Evolutionary conservation across 2,113 vertebrate genomes (phyloP), one percentile per base, ranked within the genome.

Genomic region (Tichodroma muraria): DNA sequence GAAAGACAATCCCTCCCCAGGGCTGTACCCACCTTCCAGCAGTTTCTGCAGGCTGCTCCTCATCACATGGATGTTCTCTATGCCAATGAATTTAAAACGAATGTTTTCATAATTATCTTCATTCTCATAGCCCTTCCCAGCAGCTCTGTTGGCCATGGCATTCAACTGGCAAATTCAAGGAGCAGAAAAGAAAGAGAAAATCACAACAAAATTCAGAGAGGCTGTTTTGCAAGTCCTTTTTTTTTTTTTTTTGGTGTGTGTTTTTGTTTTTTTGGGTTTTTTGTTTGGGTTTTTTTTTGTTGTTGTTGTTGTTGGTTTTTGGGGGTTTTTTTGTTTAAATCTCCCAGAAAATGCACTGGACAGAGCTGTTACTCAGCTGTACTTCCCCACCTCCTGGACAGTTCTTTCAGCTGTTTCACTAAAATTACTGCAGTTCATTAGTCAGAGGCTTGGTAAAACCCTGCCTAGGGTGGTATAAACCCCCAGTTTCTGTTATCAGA

Each of bases 41-140:
- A 98, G 97, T 52, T 98, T 98, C 94, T 98, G 98, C 71, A 98
- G 87, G 95, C 98, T 98, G 96, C 45, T 98, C 78, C 98, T 90
- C 98, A 98, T 98, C 33, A 98, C 98, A 5, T 99, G 98, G 90
- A 98, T 99, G 93, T 98, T 98, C 84, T 98, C 98, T 61, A 98
- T 99, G 45, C 98, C 98, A 47, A 98, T 98, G 70, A 98, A 98
- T 49, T 98, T 98, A 80, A 98, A 98, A 38, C 96, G 96, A 93
- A 98, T 98, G 88, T 98, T 98, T 33, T 98, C 94, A 20, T 98
- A 98, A 45, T 98, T 96, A 82, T 98, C 98, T 83, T 98, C 98
- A 28, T 98, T 98, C 95, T 98, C 98, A 42, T 98, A 99, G 17
- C 98, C 98, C 83, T 99, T 99, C 66, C 98, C 98, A 61, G 98